Base-by-base conservation (phyloP, 1,140 invertebrate genomes). In the Andrena cerasifolii region DNA sequence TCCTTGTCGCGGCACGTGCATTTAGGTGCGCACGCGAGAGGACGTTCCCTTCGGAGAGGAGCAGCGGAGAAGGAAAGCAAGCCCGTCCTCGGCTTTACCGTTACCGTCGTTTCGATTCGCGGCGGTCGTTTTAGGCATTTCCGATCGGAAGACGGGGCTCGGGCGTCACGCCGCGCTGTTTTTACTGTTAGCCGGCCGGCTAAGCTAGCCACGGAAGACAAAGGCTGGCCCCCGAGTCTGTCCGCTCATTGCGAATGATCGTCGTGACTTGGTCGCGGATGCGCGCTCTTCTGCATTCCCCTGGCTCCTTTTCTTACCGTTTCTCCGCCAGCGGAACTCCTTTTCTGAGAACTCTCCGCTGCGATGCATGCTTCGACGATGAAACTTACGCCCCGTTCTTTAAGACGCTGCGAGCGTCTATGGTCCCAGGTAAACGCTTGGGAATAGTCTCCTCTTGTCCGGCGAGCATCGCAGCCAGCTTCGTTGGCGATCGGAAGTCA, bases 101-200 rank as follows among this genome's bases (percentile, higher is more conserved):
- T 86, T 84, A 82, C 0, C 43, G 51, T 82, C 56, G 82, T 86
- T 86, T 79, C 66, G 53, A 86, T 86, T 82, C 82, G 76, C 76
- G 31, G 40, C 83, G 54, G 28, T 59, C 73, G 77, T 84, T 84
- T 82, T 79, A 86, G 78, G 68, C 79, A 84, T 86, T 87, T 87
- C 85, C 85, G 85, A 86, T 86, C 84, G 85, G 84, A 86, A 84
- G 84, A 72, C 62, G 40, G 26, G 40, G 7, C 65, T 18, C 28
- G 21, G 12, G 14, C 49, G 58, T 73, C 80, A 54, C 82, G 78
- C 56, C 66, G 40, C 68, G 70, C 59, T 45, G 66, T 75, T 84
- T n/a, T 84, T 84, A 84, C 83, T 80, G 83, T 84, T 84, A 84
- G 54, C 18, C 54, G 40, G 26, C 58, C 61, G 21, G 59, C 12